Evolutionary conservation across 2,888 invertebrate genomes (phyloP).

Genomic region (Villa cingulata): DNA sequence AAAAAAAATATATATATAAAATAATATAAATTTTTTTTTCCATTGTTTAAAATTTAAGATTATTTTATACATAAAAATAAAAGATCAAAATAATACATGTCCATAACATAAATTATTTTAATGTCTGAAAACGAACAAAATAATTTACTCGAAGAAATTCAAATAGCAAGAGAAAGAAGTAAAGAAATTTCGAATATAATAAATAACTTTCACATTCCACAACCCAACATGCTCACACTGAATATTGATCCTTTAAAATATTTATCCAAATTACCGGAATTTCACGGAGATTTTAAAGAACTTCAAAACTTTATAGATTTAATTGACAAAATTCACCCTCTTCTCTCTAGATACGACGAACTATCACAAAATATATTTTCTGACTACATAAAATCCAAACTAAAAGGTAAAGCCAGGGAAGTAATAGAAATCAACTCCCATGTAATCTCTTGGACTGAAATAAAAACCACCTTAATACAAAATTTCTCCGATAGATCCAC

Average conservation of each 20-base stretch:
- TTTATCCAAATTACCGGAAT: slow-evolving; percentile 3
- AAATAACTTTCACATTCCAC: too few relatives aligned
- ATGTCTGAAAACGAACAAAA: too few relatives aligned
- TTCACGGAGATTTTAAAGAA: slow-evolving; percentile 3
- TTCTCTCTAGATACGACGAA: not conserved
- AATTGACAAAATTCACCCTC: not conserved
- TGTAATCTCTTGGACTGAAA: slow-evolving; percentile 1
- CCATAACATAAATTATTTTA: too few relatives aligned
- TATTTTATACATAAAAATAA: too few relatives aligned
- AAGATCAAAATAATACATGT: too few relatives aligned
- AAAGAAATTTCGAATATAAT: too few relatives aligned
- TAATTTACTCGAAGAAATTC: too few relatives aligned
- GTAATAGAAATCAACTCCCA: slow-evolving; percentile 4
- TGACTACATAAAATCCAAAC: slow-evolving; percentile 1
- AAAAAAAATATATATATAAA: too few relatives aligned
- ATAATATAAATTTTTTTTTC: too few relatives aligned
- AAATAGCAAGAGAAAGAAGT: too few relatives aligned
- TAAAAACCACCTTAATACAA: slow-evolving; percentile 3
- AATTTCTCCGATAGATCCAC: slow-evolving; percentile 7
- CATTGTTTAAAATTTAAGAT: too few relatives aligned
- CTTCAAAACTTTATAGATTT: not conserved
- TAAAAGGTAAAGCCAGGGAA: slow-evolving; percentile 4
- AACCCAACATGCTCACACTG: not conserved
- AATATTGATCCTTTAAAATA: slow-evolving; percentile 6
- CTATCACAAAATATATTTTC: slow-evolving; percentile 4